These are phyloP conservation scores for Glareola pratincola DNA, from an alignment of 2,113 vertebrate genomes.

Conservation along the genomic window DNA sequence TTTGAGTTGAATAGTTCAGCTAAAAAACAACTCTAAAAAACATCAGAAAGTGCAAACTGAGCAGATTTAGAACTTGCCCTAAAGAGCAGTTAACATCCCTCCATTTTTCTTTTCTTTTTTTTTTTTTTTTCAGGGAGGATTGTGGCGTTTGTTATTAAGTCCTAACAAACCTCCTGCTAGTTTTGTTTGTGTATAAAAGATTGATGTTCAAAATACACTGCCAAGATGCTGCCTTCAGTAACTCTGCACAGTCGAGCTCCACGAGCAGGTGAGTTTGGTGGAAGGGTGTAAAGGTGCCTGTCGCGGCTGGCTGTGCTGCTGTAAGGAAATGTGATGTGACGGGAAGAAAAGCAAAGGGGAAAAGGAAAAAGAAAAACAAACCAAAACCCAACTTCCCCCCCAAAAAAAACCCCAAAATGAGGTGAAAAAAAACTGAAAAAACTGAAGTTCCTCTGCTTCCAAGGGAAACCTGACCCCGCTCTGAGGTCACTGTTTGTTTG, in stretches of 20 bases:
- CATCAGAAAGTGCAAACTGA: not conserved
- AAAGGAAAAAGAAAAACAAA: not conserved
- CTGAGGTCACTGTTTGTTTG: not conserved
- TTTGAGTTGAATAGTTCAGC: not conserved
- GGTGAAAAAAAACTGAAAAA: too few relatives aligned
- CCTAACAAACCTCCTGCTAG: not conserved
- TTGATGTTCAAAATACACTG: not conserved
- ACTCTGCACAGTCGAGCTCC: not conserved
- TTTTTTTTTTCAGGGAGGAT: not conserved
- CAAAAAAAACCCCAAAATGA: not conserved
- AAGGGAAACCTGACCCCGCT: not conserved
- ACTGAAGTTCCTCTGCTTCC: not conserved
- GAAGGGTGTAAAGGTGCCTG: not conserved
- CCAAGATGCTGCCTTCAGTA: not conserved
- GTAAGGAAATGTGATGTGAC: not conserved
- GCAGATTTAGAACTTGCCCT: not conserved
- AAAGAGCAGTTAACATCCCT: not conserved
- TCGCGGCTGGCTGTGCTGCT: not conserved
- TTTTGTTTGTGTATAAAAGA: not conserved
- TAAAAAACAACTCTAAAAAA: not conserved
- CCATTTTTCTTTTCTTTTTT: accelerated
- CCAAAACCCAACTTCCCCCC: not conserved
- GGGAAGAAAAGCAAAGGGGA: not conserved
- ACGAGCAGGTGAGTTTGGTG: not conserved
- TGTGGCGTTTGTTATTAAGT: not conserved